Evolutionary conservation across 2,888 invertebrate species (phyloP).

Genomic region (Apocheima hispidaria): DNA sequence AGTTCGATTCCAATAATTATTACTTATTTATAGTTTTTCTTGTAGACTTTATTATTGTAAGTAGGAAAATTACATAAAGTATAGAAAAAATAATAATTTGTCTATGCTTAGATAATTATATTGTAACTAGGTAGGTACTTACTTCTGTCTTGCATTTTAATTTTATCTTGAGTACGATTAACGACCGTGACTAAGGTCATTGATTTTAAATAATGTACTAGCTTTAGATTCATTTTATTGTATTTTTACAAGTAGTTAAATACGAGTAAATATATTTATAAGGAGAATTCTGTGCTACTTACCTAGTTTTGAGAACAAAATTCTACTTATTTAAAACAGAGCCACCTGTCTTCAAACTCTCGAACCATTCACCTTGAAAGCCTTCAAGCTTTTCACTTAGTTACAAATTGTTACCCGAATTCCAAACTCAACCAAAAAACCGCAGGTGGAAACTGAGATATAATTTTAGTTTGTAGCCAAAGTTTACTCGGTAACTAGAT

Average conservation of each 20-base stretch:
- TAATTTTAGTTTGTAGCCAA: conserved; percentile 3
- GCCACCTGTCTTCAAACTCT: conserved; percentile 52
- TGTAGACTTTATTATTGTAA: too few species aligned
- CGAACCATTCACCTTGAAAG: conserved; percentile 41
- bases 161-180: neutral
- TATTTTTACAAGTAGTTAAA: neutral
- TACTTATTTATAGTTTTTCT: too few species aligned
- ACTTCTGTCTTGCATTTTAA: conserved; percentile 37
- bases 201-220: neutral
- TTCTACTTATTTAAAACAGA: conserved; percentile 50
- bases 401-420: conserved; percentile 6
- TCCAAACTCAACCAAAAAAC: conserved; percentile 7
- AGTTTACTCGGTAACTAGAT: conserved; percentile 6
- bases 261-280: too few species aligned
- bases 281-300: too few species aligned
- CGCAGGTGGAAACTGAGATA: conserved; percentile 12
- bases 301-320: too few species aligned
- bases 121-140: too few species aligned
- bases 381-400: conserved; percentile 19
- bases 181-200: neutral
- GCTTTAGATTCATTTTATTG: too few species aligned
- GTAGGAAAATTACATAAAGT: too few species aligned
- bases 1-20: too few species aligned
- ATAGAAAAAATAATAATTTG: too few species aligned
- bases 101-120: too few species aligned